Evolutionary conservation across 2,797 vertebrate species (phyloP).

Genomic region (Sphaeramia orbicularis): DNA sequence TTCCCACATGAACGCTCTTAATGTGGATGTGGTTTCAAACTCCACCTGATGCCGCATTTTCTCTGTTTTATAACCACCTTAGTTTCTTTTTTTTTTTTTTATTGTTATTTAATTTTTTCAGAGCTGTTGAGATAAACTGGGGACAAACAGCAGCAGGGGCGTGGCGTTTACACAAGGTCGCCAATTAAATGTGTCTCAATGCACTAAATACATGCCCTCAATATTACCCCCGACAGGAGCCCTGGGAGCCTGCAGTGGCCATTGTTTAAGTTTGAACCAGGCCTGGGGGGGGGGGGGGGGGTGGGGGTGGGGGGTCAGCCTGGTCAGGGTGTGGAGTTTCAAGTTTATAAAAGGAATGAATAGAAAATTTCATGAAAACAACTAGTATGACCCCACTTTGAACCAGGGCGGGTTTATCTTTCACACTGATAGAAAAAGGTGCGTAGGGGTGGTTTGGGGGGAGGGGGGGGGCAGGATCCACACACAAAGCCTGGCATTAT

Average conservation of each 20-base stretch:
- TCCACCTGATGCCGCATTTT: conserved; percentile 32
- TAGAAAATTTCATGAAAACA: conserved; percentile 77
- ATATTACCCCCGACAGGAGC: conserved; percentile 46
- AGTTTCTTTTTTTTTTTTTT: background rate
- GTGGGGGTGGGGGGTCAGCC: too few relatives aligned
- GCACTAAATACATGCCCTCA: conserved; percentile 57
- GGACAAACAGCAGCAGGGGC: conserved; percentile 35
- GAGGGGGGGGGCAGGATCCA: conserved; percentile 51
- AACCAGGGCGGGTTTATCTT: conserved; percentile 71
- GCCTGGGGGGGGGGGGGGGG: conserved; percentile 9
- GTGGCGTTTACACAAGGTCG: conserved; percentile 56
- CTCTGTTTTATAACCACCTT: conserved; percentile 21
- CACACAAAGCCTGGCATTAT: conserved; percentile 83
- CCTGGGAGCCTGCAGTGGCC: conserved; percentile 60
- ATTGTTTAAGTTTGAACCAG: conserved; percentile 58
- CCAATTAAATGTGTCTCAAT: conserved; percentile 66
- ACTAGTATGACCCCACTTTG: conserved; percentile 81
- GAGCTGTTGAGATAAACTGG: conserved; percentile 51
- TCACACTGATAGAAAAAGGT: conserved; percentile 64
- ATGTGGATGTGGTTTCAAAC: background rate
- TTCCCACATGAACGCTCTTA: background rate
- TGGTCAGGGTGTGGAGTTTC: conserved; percentile 40
- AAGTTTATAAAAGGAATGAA: conserved; percentile 65
- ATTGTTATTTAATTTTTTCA: too few relatives aligned
- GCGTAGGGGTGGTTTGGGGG: conserved; percentile 53